Base-by-base conservation (phyloP, 2,113 vertebrate genomes). In the Pyxicephalus adspersus region DNA sequence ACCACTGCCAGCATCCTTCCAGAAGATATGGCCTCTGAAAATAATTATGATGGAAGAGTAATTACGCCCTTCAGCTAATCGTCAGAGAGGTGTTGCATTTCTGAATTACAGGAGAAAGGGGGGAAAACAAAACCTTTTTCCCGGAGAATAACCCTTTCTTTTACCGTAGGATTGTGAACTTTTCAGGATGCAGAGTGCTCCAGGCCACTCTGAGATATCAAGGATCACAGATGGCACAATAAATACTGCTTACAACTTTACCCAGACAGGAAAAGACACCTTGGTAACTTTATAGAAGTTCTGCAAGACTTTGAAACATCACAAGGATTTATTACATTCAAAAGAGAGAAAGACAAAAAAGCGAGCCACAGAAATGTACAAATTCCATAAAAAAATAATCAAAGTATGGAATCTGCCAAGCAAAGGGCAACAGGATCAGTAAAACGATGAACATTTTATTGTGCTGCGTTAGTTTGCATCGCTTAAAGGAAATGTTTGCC, bases 31-130 rank as follows among this genome's bases (percentile, higher is more conserved):
- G 38, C 45, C 52, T 26, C 19, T 16, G 17, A 65, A 52, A 22
- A 64, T 51, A 52, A 64, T 29, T 28, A 65, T 65, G 23, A 16
- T 29, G 26, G 60, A 65, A 64, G 51, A 65, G 60, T 77, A 77
- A 77, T 64, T 77, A 64, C 54, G 45, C 38, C 75, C 60, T 28
- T 50, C 23, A 64, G 61, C 61, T 22, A 22, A 22, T 54, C 51
- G 5, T 13, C 19, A 57, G 0, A 52, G 29, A 25, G 19, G 25
- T 28, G 38, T 51, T 28, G 18, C 25, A 19, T 19, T 29, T 13
- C 25, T 5, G 25, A 20, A 19, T 17, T 45, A 9, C 9, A 45
- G 11, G 38, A 45, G 38, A 1, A 1, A 72, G 18, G 54, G 5
- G 5, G 26, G 5, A 34, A 23, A 25, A 2, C 20, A 4, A 9